Base-by-base conservation (phyloP, 2,113 vertebrate species). In the Siniperca knerii region DNA sequence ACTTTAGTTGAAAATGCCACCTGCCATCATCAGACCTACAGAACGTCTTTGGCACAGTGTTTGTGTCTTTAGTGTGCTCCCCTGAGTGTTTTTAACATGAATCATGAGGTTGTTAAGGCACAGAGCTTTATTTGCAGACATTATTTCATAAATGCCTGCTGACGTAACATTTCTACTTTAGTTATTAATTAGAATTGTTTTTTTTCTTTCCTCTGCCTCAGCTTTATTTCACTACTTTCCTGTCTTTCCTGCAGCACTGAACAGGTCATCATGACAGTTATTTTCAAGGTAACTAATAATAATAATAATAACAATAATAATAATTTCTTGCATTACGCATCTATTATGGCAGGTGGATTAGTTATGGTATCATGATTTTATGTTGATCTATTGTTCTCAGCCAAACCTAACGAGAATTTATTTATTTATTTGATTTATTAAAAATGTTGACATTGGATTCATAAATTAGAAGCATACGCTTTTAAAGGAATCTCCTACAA, bases 71-170 rank as follows among this genome's bases (percentile, higher is more conserved):
- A 54, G 37, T 52, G 67, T 73, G 66, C 55, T 60, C 75, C 86
- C 54, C 33, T 57, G 40, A 83, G 77, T 83, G 80, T 73, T 90
- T 83, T 82, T 48, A 75, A 66, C 54, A 66, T 81, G 62, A 86
- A 58, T 57, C 70, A 65, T 42, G 29, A 81, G 61, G 85, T 82
- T 65, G 71, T 88, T 70, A 44, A 83, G 73, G n/a, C 78, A 67
- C 79, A 80, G 54, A 87, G 48, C 57, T 87, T 87, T 69, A 77
- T 84, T 87, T 84, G 52, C 77, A 70, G 82, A 78, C 80, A 16
- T 23, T 60, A 62, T 70, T 60, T 65, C 68, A 52, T 42, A 50
- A 68, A 71, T 29, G 21, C 70, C 68, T 73, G 67, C 66, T 83
- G 77, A 72, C 6, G 4, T 46, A 42, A 60, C 40, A 55, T 76